Evolutionary conservation across 2,888 invertebrate genomes (phyloP).

Genomic region (Sthenelais limicola): DNA sequence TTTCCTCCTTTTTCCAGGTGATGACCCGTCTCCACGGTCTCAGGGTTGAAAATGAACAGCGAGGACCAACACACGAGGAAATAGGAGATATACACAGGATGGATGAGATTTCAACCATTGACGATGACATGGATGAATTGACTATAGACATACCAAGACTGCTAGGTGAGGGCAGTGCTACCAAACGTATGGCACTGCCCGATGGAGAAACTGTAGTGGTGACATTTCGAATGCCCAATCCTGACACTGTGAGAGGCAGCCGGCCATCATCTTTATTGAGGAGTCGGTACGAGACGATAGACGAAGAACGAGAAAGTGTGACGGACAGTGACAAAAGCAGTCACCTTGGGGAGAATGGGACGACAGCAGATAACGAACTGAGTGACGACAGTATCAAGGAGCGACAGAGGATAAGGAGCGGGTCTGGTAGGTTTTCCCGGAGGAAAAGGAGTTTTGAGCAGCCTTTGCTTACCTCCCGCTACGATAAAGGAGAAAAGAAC

Average conservation of each 20-base stretch:
- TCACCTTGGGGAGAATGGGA: constrained; percentile 36
- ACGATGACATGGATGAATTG: constrained; percentile 23
- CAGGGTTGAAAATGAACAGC: constrained; percentile 26
- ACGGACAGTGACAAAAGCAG: constrained; percentile 33
- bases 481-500: constrained; percentile 20
- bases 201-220: constrained; percentile 30
- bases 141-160: constrained; percentile 29
- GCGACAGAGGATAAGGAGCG: constrained; percentile 3
- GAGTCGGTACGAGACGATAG: constrained; percentile 28
- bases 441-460: constrained; percentile 32
- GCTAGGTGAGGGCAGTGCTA: constrained; percentile 21
- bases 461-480: constrained; percentile 6
- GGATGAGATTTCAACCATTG: neutral
- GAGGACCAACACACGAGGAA: neutral
- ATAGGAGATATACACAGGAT: neutral
- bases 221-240: constrained; percentile 25
- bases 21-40: constrained; percentile 33
- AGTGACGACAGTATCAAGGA: constrained; percentile 32
- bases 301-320: constrained; percentile 29
- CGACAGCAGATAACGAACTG: constrained; percentile 29
- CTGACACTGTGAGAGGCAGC: constrained; percentile 1
- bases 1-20: constrained; percentile 6
- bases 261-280: constrained; percentile 4
- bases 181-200: constrained; percentile 26
- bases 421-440: neutral